Percentiles rank a stretch among this genome's conserved stretches.
These are phyloP conservation scores for Antennarius maculatus DNA, from an alignment of 2,797 vertebrate species.

Conservation along the genomic window DNA sequence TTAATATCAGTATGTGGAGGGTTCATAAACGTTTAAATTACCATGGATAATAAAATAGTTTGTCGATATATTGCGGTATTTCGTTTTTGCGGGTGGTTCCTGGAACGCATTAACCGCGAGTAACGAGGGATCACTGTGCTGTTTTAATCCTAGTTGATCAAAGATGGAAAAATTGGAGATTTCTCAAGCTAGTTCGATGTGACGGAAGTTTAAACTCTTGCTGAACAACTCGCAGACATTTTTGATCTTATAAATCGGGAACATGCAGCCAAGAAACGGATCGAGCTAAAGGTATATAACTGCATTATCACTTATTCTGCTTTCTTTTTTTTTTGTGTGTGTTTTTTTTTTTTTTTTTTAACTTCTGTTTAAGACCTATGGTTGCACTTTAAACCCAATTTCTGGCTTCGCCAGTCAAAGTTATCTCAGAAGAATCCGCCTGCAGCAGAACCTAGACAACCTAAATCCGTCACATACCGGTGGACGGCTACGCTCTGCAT, in stretches of 20 bases:
- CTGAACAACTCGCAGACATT: slow-evolving; percentile 8
- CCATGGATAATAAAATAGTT: too few relatives aligned
- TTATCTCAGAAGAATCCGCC: slow-evolving; percentile 27
- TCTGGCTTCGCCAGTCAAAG: slow-evolving; percentile 21
- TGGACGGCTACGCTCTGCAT: slow-evolving; percentile 28
- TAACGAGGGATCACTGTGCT: too few relatives aligned
- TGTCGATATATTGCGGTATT: too few relatives aligned
- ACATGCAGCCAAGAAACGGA: background rate
- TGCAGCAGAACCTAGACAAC: slow-evolving; percentile 31
- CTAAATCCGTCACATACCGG: slow-evolving; percentile 41
- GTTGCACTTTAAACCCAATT: slow-evolving; percentile 21
- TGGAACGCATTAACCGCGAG: too few relatives aligned
- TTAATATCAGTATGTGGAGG: too few relatives aligned
- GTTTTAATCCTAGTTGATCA: slow-evolving; percentile 22
- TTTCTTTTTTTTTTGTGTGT: too few relatives aligned
- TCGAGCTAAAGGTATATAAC: slow-evolving; percentile 8
- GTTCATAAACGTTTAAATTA: too few relatives aligned
- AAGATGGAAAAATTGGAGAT: slow-evolving; percentile 37
- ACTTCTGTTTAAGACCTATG: background rate
- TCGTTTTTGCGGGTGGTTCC: too few relatives aligned
- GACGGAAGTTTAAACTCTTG: slow-evolving; percentile 12
- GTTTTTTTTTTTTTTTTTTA: too few relatives aligned
- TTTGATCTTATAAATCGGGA: too few relatives aligned
- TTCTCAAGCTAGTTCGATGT: slow-evolving; percentile 32
- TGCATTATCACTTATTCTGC: slow-evolving; percentile 4